Percentiles rank a stretch among this genome's conserved stretches.
Conservation (phyloP, 2,797 vertebrate species). For the Tangara arthus region DNA sequence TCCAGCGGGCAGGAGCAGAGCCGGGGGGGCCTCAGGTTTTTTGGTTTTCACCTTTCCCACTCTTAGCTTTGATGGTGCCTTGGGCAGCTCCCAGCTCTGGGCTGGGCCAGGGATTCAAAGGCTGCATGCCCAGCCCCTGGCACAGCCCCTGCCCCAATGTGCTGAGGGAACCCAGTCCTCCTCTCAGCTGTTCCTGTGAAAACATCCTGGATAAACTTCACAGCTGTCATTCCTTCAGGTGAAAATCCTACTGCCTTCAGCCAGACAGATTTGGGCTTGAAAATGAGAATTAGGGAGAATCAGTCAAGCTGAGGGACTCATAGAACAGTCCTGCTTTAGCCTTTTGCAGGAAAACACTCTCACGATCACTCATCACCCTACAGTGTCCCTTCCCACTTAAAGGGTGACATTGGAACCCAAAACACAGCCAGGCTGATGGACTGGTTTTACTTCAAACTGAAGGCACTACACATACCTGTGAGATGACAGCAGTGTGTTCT, state of each 20-base stretch:
- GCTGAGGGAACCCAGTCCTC: not conserved
- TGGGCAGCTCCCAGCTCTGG: not conserved
- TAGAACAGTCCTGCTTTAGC: not conserved
- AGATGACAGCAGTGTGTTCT: not conserved
- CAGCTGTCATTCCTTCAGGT: rapidly evolving
- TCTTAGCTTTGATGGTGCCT: not conserved
- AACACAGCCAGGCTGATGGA: rapidly evolving
- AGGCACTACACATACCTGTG: rapidly evolving
- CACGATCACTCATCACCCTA: rapidly evolving
- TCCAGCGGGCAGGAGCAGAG: not conserved
- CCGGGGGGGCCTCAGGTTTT: rapidly evolving
- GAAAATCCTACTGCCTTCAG: not conserved
- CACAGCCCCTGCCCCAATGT: not conserved
- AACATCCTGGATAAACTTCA: not conserved
- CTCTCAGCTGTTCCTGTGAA: not conserved
- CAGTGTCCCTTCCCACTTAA: not conserved
- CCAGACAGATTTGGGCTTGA: not conserved
- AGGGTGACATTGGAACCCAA: rapidly evolving
- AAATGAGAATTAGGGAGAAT: not conserved
- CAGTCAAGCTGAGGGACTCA: not conserved
- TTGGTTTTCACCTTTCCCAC: not conserved
- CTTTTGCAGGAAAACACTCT: not conserved
- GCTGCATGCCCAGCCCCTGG: not conserved
- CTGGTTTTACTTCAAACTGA: not conserved
- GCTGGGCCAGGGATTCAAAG: not conserved